These are phyloP conservation scores for Cephus spinipes DNA, from an alignment of 2,888 invertebrate species.

Conservation along the genomic window DNA sequence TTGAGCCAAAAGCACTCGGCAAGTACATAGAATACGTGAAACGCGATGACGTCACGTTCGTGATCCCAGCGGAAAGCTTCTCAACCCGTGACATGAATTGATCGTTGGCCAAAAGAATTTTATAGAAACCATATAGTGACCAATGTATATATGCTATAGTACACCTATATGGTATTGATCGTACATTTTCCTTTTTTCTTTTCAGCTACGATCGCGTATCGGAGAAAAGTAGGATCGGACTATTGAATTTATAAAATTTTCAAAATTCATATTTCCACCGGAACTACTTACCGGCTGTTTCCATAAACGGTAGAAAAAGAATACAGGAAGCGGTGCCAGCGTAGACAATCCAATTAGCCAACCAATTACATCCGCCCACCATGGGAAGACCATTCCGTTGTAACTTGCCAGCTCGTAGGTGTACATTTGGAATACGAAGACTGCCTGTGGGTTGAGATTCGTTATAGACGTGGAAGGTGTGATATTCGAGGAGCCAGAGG, in stretches of 20 bases:
- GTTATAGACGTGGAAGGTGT: background rate
- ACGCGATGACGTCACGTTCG: background rate
- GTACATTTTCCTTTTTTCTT: background rate
- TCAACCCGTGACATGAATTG: background rate
- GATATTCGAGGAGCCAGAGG: background rate
- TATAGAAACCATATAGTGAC: background rate
- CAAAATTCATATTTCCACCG: background rate
- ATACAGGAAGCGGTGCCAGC: slow-evolving; percentile 76
- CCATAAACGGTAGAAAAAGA: slow-evolving; percentile 69
- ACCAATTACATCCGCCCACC: slow-evolving; percentile 78
- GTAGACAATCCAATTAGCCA: slow-evolving; percentile 80
- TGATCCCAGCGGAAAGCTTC: background rate
- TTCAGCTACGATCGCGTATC: background rate
- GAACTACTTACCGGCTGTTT: slow-evolving; percentile 63
- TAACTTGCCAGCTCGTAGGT: slow-evolving; percentile 76
- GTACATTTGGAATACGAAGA: slow-evolving; percentile 79
- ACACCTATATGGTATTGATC: background rate
- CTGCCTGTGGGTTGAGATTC: slow-evolving; percentile 69
- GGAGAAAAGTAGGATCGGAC: background rate
- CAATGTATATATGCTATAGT: background rate
- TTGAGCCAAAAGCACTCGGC: background rate
- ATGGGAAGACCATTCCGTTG: slow-evolving; percentile 76
- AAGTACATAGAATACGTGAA: background rate
- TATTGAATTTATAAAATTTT: background rate
- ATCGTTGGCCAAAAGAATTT: background rate